Base-by-base conservation (phyloP, 2,888 invertebrate species). In the Lutraria lutraria region DNA sequence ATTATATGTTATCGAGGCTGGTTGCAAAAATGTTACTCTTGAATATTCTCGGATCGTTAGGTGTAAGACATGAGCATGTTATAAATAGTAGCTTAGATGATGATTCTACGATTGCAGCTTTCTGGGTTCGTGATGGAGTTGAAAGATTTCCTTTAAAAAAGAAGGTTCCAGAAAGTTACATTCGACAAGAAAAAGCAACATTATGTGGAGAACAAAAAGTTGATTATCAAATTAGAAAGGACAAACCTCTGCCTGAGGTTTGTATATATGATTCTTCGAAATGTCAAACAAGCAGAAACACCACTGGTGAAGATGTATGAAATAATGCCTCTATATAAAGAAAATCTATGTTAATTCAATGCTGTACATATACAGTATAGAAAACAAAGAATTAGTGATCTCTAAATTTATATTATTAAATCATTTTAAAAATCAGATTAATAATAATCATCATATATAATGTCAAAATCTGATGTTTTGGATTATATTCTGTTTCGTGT, bases 61-160 rank as follows among this genome's bases (percentile, higher is more conserved):
- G 88, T 87, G 29, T 90, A 25, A 83, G 93, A 15, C 90, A 92
- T 86, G 88, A 91, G 25, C 95, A 96, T 93, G 88, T 96, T 21
- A 82, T 89, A 25, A 93, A 92, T 2, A 88, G 93, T 80, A 97
- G 98, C 97, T 96, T 98, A 56, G 98, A 99, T 96, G 97, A 97
- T 94, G 97, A 98, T 91, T 98, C 99, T 6, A 97, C 98, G 31
- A 97, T 98, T 94, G 98, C 98, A 97, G 98, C 98, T 52, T 98
- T 98, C 96, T 99, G 99, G 99, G 93, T 94, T 60, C 89, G 96
- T 54, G 86, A 94, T 93, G 95, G 95, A 15, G 91, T 95, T 60
- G 88, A 92, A 31, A 89, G 93, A 21, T 34, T 63, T 10, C 88
- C 68, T 85, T 81, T 85, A 52, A 29, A 54, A n/a, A 25, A 25